These are phyloP conservation scores for Elysia crispata DNA, from an alignment of 2,888 invertebrate species.

Conservation along the genomic window DNA sequence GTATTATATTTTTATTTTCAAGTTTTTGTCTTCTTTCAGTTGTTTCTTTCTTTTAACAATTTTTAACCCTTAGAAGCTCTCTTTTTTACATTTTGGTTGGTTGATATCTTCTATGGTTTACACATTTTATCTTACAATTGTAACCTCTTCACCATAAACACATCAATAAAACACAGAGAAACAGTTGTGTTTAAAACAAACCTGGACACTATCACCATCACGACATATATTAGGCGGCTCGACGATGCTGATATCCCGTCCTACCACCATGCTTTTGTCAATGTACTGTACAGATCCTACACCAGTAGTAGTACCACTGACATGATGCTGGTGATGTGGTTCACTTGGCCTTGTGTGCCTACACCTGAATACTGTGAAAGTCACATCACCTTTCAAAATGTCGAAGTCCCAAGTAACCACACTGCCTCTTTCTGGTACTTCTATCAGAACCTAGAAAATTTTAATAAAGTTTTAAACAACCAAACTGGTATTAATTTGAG, in stretches of 20 bases:
- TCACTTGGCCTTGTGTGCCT: slow-evolving; percentile 64
- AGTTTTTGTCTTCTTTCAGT: no score
- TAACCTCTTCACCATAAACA: no score
- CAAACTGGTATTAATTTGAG: no score
- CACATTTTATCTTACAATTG: no score
- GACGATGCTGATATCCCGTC: slow-evolving; percentile 86
- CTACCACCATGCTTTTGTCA: slow-evolving; percentile 82
- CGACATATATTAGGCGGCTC: slow-evolving; percentile 90
- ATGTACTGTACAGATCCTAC: slow-evolving; percentile 79
- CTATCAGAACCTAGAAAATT: slow-evolving; percentile 81
- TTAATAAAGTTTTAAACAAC: no score
- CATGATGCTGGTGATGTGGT: slow-evolving; percentile 73
- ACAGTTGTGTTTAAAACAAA: no score
- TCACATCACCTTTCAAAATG: slow-evolving; percentile 91
- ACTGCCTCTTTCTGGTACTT: slow-evolving; percentile 89
- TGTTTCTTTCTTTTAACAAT: no score
- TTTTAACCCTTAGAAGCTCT: no score
- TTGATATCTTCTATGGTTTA: no score
- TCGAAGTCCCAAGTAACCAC: slow-evolving; percentile 98
- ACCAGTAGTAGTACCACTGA: slow-evolving; percentile 68
- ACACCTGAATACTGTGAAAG: slow-evolving; percentile 85
- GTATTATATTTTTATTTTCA: no score
- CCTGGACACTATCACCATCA: slow-evolving; percentile 96
- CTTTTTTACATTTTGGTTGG: no score
- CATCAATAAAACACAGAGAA: no score